Base-by-base conservation (phyloP, 2,797 vertebrate genomes). In the Smutsia temminckii region DNA sequence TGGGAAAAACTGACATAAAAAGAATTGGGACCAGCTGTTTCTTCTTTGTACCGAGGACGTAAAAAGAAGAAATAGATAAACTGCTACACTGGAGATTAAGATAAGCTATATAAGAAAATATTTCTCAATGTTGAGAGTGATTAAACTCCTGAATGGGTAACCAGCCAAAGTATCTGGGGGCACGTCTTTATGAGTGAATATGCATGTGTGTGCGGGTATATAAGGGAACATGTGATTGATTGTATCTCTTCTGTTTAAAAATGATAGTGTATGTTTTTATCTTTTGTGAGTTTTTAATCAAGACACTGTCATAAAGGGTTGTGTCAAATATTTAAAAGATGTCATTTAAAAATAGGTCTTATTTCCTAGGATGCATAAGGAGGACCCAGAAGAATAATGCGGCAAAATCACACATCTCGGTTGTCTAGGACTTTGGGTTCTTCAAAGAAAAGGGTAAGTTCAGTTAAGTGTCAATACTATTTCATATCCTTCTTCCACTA, bases 51-150 rank as follows among this genome's bases (percentile, higher is more conserved):
- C 40, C 57, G 17, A 80, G 64, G 46, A 55, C 42, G 64, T 92
- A 69, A 91, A 89, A 83, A 57, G 77, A 94, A 95, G 63, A 93
- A 96, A 79, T 88, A 93, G 77, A 85, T 81, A 88, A 96, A 91
- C 49, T 66, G 57, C 18, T 63, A 2, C 34, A 55, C 1, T 96
- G 40, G 63, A 92, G 68, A 96, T 90, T 96, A 94, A 95, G 42
- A 89, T 93, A 51, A 84, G 21, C 27, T 91, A 32, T 63, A 57
- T 78, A 55, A 96, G 71, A 91, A 94, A 92, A 90, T 78, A 88
- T 72, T 91, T 90, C 27, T 88, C 32, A 57, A 1, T 25, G 27
- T 59, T 95, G 78, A 93, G 88, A 90, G 69, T 81, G 57, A 90
- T 93, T 87, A 75, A 89, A 88, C 5, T 64, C n/a, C 57, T 88